Percentiles rank a stretch among this genome's conserved stretches.
Evolutionary conservation across 2,888 invertebrate species (phyloP).

Genomic region (Cephus spinipes): DNA sequence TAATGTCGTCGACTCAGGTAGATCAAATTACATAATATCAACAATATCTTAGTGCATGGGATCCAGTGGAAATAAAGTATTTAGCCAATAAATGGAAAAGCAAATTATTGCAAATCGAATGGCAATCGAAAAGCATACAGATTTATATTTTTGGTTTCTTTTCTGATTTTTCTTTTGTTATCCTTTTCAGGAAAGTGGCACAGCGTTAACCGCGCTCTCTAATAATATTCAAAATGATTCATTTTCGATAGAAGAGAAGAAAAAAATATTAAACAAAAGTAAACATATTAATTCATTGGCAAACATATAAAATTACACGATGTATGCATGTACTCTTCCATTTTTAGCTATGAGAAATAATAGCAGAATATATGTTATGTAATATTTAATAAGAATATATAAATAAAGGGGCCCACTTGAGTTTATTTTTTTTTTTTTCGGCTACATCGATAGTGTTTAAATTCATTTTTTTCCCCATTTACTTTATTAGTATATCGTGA

Average conservation of each 20-base stretch:
- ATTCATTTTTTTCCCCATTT: constrained; percentile 33
- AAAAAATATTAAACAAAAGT: constrained; percentile 26
- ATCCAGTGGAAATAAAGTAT: not conserved
- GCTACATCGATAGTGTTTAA: constrained; percentile 58
- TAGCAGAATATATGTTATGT: constrained; percentile 61
- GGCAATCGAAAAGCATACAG: not conserved
- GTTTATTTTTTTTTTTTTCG: constrained; percentile 38
- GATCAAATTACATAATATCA: constrained; percentile 17
- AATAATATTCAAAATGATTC: constrained; percentile 19
- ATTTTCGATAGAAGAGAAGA: constrained; percentile 30
- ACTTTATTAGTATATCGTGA: constrained; percentile 31
- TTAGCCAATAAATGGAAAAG: not conserved
- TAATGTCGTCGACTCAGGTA: not conserved
- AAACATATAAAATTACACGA: constrained; percentile 33
- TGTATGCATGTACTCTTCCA: constrained; percentile 36
- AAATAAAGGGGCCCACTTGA: constrained; percentile 59
- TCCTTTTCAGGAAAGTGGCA: not conserved
- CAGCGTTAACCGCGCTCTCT: constrained; percentile 21
- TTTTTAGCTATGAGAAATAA: constrained; percentile 60
- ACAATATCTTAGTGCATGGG: constrained; percentile 16
- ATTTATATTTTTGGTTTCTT: not conserved
- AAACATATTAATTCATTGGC: constrained; percentile 37
- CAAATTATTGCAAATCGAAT: not conserved
- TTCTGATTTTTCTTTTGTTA: not conserved
- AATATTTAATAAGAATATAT: constrained; percentile 63